Base-by-base conservation (phyloP, 2,888 invertebrate genomes). In the Philereme vetulata region DNA sequence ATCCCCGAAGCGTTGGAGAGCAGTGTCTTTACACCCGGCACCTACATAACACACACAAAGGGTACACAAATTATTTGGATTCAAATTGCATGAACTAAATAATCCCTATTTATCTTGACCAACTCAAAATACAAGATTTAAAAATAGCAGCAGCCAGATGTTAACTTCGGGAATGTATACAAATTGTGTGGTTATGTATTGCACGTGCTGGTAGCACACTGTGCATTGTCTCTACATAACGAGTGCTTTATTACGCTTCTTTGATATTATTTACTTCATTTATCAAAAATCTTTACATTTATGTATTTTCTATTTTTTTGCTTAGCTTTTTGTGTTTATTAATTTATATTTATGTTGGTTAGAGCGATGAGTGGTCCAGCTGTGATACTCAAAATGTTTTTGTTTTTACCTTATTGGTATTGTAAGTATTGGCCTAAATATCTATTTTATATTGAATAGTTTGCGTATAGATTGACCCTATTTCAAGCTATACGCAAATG, bases 241-340 rank as follows among this genome's bases (percentile, higher is more conserved):
- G 84, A 86, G 86, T 90, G 89, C 88, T 90, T 87, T 86, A 85
- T 83, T 86, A 88, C 85, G 89, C 88, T 90, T 89, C 82, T 84
- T 89, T 86, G 80, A 86, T 88, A 85, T 86, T 84, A 82, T 75
- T 75, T 75, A 71, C 70, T 67, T 67, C 61, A 65, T 75, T 78
- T 77, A 77, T 75, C n/a, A n/a, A n/a, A n/a, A n/a, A n/a, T n/a
- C n/a, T n/a, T 21, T 21, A 21, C n/a, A n/a, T n/a, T n/a, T 38
- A 38, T 38, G 74, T 81, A 78, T 82, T 75, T 78, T 75, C 78
- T 79, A 80, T 82, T 75, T 80, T 76, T 80, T 77, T 78, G 68
- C 10, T 42, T 55, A 11, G 36, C 32, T 68, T 73, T 78, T 75
- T 81, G 40, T 49, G 51, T 55, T 33, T 56, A 48, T 45, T 21